These are phyloP conservation scores for Sycobia sp. DNA, from an alignment of 1,140 invertebrate species.

Conservation along the genomic window DNA sequence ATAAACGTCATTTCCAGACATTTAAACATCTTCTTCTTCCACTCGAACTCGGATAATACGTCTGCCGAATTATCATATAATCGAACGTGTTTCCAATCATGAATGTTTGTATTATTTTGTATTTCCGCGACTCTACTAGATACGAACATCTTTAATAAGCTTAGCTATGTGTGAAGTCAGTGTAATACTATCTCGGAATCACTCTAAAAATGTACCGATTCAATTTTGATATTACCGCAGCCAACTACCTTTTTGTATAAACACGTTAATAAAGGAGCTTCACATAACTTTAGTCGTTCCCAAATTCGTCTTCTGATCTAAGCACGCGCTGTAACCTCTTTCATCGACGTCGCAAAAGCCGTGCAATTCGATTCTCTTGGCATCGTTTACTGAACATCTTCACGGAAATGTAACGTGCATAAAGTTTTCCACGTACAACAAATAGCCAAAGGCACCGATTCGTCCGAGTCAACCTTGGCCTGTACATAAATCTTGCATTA, in stretches of 20 bases:
- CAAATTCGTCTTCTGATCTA: not conserved
- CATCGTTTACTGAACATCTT: not conserved
- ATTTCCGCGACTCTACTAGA: conserved; percentile 26
- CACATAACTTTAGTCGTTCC: not conserved
- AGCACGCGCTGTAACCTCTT: not conserved
- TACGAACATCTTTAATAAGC: not conserved
- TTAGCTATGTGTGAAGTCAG: not conserved
- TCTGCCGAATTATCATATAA: conserved; percentile 35
- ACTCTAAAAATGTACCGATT: not conserved
- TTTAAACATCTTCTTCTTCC: too few relatives aligned
- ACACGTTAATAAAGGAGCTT: not conserved
- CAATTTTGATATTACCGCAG: not conserved
- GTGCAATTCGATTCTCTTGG: not conserved
- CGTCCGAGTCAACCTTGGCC: conserved; percentile 22
- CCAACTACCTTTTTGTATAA: not conserved
- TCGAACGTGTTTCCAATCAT: not conserved
- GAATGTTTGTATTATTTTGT: not conserved
- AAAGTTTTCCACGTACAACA: conserved; percentile 17
- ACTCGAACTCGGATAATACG: too few relatives aligned
- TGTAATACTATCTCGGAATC: not conserved
- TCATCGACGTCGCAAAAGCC: conserved; percentile 31
- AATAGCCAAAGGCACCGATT: conserved; percentile 21
- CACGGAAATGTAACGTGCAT: not conserved
- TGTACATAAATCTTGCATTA: conserved; percentile 22
- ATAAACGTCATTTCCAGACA: too few relatives aligned